Conservation (phyloP, 2,797 vertebrate species). For the Muscicapa comitata region DNA sequence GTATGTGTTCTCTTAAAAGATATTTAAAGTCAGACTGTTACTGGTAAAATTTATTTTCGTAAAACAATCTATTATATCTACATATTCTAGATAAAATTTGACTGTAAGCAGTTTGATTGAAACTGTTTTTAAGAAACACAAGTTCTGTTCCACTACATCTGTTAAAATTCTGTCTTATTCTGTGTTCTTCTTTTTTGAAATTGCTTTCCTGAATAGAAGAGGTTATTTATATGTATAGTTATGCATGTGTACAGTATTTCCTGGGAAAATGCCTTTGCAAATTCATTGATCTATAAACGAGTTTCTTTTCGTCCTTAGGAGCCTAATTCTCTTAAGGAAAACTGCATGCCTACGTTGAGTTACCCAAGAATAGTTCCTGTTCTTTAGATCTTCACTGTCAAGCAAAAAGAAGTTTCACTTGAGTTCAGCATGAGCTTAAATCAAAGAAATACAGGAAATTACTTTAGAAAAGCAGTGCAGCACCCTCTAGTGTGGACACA, state of each 20-base stretch:
- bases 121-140: neutral
- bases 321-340: neutral
- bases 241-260: neutral
- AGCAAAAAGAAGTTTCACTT: neutral
- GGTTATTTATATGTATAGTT: neutral
- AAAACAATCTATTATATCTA: neutral
- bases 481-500: slow-evolving; percentile 37
- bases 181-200: neutral
- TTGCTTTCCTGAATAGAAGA: neutral
- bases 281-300: neutral
- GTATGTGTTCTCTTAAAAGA: neutral
- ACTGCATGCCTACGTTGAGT: neutral
- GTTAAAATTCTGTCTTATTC: neutral
- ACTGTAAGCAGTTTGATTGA: neutral
- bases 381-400: neutral
- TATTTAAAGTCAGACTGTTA: neutral
- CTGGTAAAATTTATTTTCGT: neutral
- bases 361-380: neutral
- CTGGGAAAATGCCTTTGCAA: neutral
- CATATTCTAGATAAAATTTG: neutral
- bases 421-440: neutral
- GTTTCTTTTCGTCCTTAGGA: neutral
- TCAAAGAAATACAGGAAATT: neutral
- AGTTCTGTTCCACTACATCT: neutral
- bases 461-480: slow-evolving; percentile 1